These are phyloP conservation scores for Altica lythri DNA, from an alignment of 2,888 invertebrate genomes.

Conservation along the genomic window DNA sequence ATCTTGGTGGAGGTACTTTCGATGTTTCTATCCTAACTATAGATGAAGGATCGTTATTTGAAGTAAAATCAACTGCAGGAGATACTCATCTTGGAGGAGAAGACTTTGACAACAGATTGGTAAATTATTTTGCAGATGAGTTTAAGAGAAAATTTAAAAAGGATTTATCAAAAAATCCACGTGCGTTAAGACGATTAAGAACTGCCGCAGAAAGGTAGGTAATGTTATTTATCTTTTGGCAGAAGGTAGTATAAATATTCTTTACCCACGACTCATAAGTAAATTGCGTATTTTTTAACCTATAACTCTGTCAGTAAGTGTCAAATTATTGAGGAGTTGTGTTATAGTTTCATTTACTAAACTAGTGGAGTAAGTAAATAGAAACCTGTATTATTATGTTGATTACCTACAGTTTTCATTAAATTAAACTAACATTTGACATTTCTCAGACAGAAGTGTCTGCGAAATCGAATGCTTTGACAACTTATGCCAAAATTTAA, in stretches of 20 bases:
- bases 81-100: conserved; percentile 85
- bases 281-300: no score
- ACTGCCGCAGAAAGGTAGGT: conserved; percentile 68
- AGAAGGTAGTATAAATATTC: neutral
- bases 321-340: no score
- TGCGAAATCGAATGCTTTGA: no score
- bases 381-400: no score
- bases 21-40: conserved; percentile 84
- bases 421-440: no score
- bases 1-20: conserved; percentile 70
- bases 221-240: conserved; percentile 42
- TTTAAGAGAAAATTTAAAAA: conserved; percentile 74
- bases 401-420: no score
- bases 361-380: no score
- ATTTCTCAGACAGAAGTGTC: no score
- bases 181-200: conserved; percentile 70
- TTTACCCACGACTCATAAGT: no score
- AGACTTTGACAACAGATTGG: conserved; percentile 65
- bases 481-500: no score
- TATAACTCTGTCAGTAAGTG: no score
- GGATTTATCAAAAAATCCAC: conserved; percentile 64
- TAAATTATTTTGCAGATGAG: conserved; percentile 70
- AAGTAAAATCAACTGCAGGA: conserved; percentile 81
- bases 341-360: no score
- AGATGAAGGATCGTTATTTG: conserved; percentile 81